Evolutionary conservation across 2,888 invertebrate species (phyloP).

Genomic region (Galeopsomyia nigrocyanea): DNA sequence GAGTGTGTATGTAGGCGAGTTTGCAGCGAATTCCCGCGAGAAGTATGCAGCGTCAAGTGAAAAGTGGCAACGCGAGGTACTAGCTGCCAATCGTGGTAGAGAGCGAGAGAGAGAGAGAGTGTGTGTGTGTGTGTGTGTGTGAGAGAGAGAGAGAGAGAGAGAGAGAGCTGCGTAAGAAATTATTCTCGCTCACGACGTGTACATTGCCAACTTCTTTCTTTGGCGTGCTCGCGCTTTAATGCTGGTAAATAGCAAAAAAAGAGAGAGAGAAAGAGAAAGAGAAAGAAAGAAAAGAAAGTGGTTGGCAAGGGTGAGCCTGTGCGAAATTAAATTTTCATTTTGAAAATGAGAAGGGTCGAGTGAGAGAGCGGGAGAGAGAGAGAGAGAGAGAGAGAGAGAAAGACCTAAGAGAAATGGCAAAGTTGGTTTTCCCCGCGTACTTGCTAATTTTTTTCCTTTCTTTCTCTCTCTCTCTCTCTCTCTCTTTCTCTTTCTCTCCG

Average conservation of each 20-base stretch:
- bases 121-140: no score
- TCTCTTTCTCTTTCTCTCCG: conserved; percentile 1
- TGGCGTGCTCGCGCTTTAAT: background rate
- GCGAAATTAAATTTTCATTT: conserved; percentile 42
- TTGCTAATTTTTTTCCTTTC: conserved; percentile 24
- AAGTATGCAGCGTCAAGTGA: no score
- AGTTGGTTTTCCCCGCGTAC: conserved; percentile 7
- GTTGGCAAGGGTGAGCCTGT: conserved; percentile 25
- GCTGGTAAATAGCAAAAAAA: background rate
- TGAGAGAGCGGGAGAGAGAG: conserved; percentile 21
- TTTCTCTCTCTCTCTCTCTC: background rate
- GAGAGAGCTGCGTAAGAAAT: background rate
- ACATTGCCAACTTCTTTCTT: conserved; percentile 14
- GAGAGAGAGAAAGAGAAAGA: no score
- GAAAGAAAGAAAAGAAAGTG: background rate
- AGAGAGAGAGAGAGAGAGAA: conserved; percentile 10
- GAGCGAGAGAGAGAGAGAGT: no score
- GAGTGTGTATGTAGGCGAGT: no score
- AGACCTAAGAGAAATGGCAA: conserved; percentile 26
- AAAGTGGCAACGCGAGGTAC: no score
- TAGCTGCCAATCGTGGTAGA: no score
- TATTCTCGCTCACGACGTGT: conserved; percentile 48
- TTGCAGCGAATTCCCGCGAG: no score
- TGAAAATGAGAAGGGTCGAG: conserved; percentile 46
- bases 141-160: no score